A percentile compares a stretch with the other conserved stretches of the same genome.
These are phyloP conservation scores for Deroplatys truncata DNA, from an alignment of 2,888 invertebrate genomes.

Conservation along the genomic window DNA sequence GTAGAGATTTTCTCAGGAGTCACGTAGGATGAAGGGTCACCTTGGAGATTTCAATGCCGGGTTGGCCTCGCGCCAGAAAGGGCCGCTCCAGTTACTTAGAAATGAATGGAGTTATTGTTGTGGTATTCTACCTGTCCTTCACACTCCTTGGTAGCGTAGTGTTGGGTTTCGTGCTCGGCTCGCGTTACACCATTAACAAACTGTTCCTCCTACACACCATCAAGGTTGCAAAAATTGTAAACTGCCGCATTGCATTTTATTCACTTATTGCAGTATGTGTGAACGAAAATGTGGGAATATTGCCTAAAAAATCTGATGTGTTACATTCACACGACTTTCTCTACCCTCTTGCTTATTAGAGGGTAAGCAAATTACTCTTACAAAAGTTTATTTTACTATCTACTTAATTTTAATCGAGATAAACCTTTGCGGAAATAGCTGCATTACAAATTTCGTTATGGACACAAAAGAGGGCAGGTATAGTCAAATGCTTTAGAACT, in stretches of 20 bases:
- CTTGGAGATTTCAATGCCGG: neutral
- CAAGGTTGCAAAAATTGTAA: neutral
- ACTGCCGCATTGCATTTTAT: neutral
- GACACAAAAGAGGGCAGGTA: no score
- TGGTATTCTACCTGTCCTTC: neutral
- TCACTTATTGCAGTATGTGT: no score
- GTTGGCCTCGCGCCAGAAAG: neutral
- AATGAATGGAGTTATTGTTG: neutral
- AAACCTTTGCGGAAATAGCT: no score
- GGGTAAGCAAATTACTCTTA: no score
- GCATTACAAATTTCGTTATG: no score
- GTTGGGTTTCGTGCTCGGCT: neutral
- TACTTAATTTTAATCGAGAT: no score
- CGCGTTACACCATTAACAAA: neutral
- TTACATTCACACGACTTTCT: no score
- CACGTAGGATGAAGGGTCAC: neutral
- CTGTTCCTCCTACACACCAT: neutral
- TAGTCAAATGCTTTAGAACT: no score
- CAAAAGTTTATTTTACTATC: no score
- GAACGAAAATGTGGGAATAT: no score
- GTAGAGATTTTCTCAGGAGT: neutral
- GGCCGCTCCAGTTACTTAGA: neutral
- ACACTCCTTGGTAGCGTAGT: neutral
- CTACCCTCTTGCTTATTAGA: no score
- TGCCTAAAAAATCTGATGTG: no score